Percentiles rank a stretch among this genome's conserved stretches.
phyloP scores from a whole-genome alignment of 2,797 vertebrate genomes.

The Leuciscus waleckii region DNA sequence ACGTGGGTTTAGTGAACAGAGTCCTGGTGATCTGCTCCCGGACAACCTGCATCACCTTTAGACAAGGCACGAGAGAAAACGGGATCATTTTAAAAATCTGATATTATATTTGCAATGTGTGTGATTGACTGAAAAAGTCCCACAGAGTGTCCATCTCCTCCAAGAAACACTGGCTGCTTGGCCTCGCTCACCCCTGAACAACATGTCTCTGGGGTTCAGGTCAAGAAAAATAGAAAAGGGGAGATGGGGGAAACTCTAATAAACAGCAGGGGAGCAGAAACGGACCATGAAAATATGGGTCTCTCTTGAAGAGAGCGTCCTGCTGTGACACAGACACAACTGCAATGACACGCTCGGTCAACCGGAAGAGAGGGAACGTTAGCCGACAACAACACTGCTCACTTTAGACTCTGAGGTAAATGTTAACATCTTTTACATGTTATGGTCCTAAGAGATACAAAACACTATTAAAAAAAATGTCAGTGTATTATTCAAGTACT shows the following conservation, averaged over 20 bases:
- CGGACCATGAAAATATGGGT: constrained; percentile 15
- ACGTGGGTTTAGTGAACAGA: constrained; percentile 88
- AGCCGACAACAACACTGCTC: neutral
- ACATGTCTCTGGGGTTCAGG: constrained; percentile 34
- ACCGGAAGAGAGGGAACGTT: constrained; percentile 30
- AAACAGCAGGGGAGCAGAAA: constrained; percentile 21
- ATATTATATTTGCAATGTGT: neutral
- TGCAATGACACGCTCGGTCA: constrained; percentile 21
- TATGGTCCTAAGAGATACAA: neutral
- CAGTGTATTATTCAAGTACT: neutral
- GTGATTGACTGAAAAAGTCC: constrained; percentile 5
- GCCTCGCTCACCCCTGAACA: constrained; percentile 34
- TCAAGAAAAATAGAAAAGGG: constrained; percentile 26
- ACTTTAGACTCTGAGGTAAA: neutral
- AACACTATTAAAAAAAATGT: neutral
- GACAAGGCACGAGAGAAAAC: neutral
- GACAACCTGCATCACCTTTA: constrained; percentile 95
- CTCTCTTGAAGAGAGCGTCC: constrained; percentile 4
- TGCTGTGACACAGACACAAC: constrained; percentile 46
- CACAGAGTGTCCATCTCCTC: neutral
- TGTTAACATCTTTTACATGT: neutral
- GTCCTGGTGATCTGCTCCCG: constrained; percentile 96
- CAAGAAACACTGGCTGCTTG: constrained; percentile 55
- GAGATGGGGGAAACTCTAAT: constrained; percentile 29
- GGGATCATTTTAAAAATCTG: neutral